Conservation (phyloP, 2,797 vertebrate genomes). For the Champsocephalus gunnari region DNA sequence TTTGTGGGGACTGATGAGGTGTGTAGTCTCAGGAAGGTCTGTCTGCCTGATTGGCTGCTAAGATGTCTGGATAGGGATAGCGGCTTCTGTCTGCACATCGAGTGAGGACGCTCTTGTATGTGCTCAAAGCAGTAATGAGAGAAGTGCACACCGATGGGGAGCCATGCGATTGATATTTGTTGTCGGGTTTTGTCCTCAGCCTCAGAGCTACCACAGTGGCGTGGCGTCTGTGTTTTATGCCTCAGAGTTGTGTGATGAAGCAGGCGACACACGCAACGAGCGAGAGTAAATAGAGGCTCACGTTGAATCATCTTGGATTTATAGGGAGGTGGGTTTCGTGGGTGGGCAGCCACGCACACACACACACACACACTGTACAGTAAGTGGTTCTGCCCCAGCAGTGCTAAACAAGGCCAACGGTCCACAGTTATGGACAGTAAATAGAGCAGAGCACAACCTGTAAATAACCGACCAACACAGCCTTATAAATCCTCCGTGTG, state of each 20-base stretch:
- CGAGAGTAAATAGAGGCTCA: slow-evolving; percentile 57
- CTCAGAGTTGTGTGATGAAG: slow-evolving; percentile 26
- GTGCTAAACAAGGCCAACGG: slow-evolving; percentile 76
- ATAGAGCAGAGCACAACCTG: slow-evolving; percentile 75
- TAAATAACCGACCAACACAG: slow-evolving; percentile 72
- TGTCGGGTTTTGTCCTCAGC: slow-evolving; percentile 17
- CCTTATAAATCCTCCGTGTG: slow-evolving; percentile 64
- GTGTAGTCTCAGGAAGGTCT: too few species aligned
- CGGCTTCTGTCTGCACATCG: slow-evolving; percentile 10
- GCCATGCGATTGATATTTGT: slow-evolving; percentile 44
- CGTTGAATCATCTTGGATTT: slow-evolving; percentile 69
- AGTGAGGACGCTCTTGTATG: slow-evolving; percentile 38
- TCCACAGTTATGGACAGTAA: slow-evolving; percentile 74
- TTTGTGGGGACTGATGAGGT: too few species aligned
- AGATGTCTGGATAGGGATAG: slow-evolving; percentile 54
- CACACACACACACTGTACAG: slow-evolving; percentile 40
- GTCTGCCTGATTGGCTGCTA: slow-evolving; percentile 59
- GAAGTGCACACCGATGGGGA: slow-evolving; percentile 16
- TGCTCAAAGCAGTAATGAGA: slow-evolving; percentile 33
- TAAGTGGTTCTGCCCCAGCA: slow-evolving; percentile 66
- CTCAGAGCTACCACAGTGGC: not conserved
- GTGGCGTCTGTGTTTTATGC: slow-evolving; percentile 14
- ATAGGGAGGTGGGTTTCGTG: slow-evolving; percentile 42
- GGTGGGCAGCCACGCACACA: slow-evolving; percentile 2
- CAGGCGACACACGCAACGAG: slow-evolving; percentile 28